Percentiles rank a stretch among this genome's conserved stretches.
phyloP scores from a whole-genome alignment of 1,140 invertebrate genomes.

The Drosophila grimshawi region DNA sequence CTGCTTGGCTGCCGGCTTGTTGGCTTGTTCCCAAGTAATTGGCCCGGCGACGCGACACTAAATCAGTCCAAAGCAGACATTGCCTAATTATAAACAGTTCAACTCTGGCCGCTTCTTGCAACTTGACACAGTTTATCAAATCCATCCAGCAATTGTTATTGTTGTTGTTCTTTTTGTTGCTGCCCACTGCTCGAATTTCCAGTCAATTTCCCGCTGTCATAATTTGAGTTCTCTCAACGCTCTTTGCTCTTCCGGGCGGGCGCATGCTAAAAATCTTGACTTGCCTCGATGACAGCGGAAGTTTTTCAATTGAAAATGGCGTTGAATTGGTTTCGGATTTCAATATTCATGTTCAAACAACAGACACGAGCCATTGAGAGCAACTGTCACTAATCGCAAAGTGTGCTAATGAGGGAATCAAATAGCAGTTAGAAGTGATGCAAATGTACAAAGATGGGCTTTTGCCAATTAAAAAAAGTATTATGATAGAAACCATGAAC shows the following conservation, averaged over 20 bases:
- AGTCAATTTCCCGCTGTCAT: slow-evolving; percentile 56
- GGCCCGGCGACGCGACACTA: slow-evolving; percentile 72
- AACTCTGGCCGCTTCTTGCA: slow-evolving; percentile 30
- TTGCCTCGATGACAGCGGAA: slow-evolving; percentile 55
- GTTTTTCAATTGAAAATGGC: slow-evolving; percentile 75
- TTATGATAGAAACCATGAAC: too few relatives aligned
- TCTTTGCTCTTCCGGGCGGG: slow-evolving; percentile 37
- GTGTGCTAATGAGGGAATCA: background rate
- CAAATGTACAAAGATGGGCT: too few relatives aligned
- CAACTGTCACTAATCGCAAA: slow-evolving; percentile 4
- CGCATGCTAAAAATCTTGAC: slow-evolving; percentile 63
- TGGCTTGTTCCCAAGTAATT: slow-evolving; percentile 70
- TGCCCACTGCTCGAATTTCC: slow-evolving; percentile 53
- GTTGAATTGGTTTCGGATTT: slow-evolving; percentile 71
- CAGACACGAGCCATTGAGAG: slow-evolving; percentile 56
- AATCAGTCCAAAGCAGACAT: slow-evolving; percentile 78
- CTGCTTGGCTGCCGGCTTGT: slow-evolving; percentile 2
- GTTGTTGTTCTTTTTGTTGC: background rate
- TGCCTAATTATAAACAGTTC: slow-evolving; percentile 59
- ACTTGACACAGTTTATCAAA: slow-evolving; percentile 75
- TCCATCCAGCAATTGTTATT: slow-evolving; percentile 22
- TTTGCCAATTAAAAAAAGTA: too few relatives aligned
- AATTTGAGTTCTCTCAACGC: background rate
- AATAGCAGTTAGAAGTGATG: background rate
- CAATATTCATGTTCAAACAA: slow-evolving; percentile 24